Conservation (phyloP, 2,888 invertebrate genomes). For the Orchesella flavescens region DNA sequence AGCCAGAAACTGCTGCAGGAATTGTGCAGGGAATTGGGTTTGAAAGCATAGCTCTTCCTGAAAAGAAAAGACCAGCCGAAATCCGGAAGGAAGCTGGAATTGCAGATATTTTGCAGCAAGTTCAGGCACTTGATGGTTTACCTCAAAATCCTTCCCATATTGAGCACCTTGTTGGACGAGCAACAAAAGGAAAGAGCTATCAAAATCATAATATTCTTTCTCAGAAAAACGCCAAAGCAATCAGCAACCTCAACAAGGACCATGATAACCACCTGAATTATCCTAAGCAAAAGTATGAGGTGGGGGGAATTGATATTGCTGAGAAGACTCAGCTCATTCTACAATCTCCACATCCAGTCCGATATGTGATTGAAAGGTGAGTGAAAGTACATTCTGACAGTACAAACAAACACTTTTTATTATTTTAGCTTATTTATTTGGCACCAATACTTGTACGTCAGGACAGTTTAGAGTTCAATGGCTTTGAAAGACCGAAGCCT, state of each 20-base stretch:
- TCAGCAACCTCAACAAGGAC: no score
- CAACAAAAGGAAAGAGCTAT: constrained; percentile 38
- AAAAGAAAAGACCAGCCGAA: not conserved
- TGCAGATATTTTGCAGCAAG: constrained; percentile 52
- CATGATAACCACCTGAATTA: no score
- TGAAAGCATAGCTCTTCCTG: not conserved
- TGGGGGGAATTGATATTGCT: constrained; percentile 63
- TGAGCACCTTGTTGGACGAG: constrained; percentile 67
- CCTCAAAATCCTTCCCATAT: constrained; percentile 62
- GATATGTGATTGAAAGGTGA: constrained; percentile 69
- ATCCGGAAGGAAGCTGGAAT: constrained; percentile 12
- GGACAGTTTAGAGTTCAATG: not conserved
- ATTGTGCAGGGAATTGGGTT: constrained; percentile 24
- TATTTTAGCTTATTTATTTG: no score
- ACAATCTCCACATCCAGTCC: constrained; percentile 70
- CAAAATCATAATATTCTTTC: constrained; percentile 1
- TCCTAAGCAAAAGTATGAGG: constrained; percentile 46
- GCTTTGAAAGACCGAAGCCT: no score
- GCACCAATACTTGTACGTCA: no score
- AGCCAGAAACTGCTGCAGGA: constrained; percentile 5
- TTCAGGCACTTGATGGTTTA: constrained; percentile 63
- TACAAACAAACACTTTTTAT: not conserved
- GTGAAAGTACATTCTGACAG: not conserved
- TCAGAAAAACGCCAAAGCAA: not conserved
- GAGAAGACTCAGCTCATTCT: constrained; percentile 70